These are phyloP conservation scores for Cryptophagus acutangulus DNA, from an alignment of 2,888 invertebrate species.

Conservation along the genomic window DNA sequence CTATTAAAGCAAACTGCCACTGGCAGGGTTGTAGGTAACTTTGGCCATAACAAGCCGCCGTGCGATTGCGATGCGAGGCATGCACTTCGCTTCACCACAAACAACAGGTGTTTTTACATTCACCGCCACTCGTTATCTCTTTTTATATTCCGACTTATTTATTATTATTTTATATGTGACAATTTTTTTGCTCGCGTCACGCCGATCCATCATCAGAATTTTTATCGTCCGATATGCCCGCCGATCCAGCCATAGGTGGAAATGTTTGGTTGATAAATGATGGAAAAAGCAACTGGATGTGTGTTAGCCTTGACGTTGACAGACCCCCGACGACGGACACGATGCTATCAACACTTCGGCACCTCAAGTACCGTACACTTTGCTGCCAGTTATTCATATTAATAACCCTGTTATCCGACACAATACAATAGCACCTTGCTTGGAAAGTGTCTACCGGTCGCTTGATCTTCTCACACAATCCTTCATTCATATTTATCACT, in stretches of 20 bases:
- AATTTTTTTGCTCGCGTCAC: slow-evolving; percentile 34
- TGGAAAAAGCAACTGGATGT: no score
- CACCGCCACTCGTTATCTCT: slow-evolving; percentile 36
- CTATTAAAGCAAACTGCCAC: slow-evolving; percentile 30
- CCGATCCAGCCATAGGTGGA: no score
- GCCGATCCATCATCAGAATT: slow-evolving; percentile 32
- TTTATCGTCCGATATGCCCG: no score
- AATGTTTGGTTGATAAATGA: no score
- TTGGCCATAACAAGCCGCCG: slow-evolving; percentile 36
- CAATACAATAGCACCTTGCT: slow-evolving; percentile 24
- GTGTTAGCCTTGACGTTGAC: no score
- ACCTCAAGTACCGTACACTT: slow-evolving; percentile 32
- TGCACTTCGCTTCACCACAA: slow-evolving; percentile 30
- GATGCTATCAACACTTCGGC: slow-evolving; percentile 33
- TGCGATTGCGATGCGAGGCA: slow-evolving; percentile 37
- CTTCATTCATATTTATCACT: slow-evolving; percentile 37
- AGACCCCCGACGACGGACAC: no score
- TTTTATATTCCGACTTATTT: slow-evolving; percentile 34
- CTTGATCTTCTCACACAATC: slow-evolving; percentile 33
- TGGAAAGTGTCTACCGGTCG: slow-evolving; percentile 11
- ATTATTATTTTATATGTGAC: slow-evolving; percentile 38
- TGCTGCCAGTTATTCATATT: slow-evolving; percentile 32
- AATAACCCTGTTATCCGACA: slow-evolving; percentile 33
- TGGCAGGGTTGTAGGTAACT: slow-evolving; percentile 33
- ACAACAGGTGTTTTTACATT: slow-evolving; percentile 40